Conservation (phyloP, 2,113 vertebrate species). For the Motacilla tschutschensis region DNA sequence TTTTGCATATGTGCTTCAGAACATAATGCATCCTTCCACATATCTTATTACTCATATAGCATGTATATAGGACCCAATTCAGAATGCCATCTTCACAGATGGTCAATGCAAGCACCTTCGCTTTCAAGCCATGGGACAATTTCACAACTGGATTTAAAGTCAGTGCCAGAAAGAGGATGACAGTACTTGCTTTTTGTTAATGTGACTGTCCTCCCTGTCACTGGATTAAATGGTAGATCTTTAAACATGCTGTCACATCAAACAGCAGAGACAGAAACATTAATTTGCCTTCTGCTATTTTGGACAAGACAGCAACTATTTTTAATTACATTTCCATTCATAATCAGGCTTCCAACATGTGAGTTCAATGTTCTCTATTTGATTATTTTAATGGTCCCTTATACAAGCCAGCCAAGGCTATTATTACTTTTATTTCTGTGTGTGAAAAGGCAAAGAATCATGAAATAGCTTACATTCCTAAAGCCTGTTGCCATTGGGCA, state of each 20-base stretch:
- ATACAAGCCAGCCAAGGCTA: background rate
- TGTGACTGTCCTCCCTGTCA: background rate
- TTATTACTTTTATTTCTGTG: conserved; percentile 25
- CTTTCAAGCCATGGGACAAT: background rate
- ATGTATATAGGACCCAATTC: background rate
- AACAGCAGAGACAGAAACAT: background rate
- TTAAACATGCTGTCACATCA: background rate
- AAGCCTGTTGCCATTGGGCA: conserved; percentile 15
- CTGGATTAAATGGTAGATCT: background rate
- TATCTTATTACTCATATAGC: background rate
- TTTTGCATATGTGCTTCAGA: background rate
- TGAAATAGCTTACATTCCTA: conserved; percentile 21
- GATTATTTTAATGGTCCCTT: conserved; percentile 6
- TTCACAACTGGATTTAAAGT: background rate
- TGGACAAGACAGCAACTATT: background rate
- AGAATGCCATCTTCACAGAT: background rate
- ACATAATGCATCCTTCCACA: background rate
- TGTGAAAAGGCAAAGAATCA: conserved; percentile 17
- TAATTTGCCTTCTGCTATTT: conserved; percentile 20
- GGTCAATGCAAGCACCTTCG: background rate
- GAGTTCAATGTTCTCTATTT: background rate
- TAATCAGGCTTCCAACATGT: background rate
- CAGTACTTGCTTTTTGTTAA: background rate
- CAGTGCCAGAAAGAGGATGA: background rate
- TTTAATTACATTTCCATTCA: conserved; percentile 34